Percentiles rank a stretch among this genome's conserved stretches.
phyloP scores from a whole-genome alignment of 2,113 vertebrate genomes.

The Sialia sialis region DNA sequence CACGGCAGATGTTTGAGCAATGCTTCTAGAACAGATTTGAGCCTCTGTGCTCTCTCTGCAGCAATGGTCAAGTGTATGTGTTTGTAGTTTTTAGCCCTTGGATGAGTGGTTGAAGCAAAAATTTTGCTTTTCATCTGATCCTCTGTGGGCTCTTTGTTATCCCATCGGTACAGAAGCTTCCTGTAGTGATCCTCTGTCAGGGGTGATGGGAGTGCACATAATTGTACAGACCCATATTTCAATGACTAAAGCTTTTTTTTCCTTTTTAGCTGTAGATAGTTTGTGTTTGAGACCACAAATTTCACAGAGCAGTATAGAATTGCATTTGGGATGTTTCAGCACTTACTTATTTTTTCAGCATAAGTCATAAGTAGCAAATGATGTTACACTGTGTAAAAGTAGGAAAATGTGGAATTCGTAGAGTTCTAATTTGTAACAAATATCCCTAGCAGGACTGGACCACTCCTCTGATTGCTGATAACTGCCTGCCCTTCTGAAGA shows the following conservation, averaged over 20 bases:
- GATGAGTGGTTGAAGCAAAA: background rate
- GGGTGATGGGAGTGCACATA: background rate
- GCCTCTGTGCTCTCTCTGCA: background rate
- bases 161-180: background rate
- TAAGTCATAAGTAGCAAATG: background rate
- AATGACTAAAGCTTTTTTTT: background rate
- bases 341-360: background rate
- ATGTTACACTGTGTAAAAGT: background rate
- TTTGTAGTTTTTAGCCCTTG: background rate
- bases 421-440: background rate
- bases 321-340: background rate
- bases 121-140: background rate
- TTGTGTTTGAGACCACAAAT: background rate
- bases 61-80: background rate
- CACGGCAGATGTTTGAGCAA: background rate
- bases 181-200: background rate
- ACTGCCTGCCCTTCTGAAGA: background rate
- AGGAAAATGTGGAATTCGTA: background rate
- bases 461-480: background rate
- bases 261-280: background rate
- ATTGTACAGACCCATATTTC: background rate
- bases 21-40: background rate
- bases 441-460: background rate
- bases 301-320: background rate
- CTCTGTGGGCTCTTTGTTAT: background rate